phyloP scores from a whole-genome alignment of 2,113 vertebrate genomes.

The Mystacornis crossleyi region DNA sequence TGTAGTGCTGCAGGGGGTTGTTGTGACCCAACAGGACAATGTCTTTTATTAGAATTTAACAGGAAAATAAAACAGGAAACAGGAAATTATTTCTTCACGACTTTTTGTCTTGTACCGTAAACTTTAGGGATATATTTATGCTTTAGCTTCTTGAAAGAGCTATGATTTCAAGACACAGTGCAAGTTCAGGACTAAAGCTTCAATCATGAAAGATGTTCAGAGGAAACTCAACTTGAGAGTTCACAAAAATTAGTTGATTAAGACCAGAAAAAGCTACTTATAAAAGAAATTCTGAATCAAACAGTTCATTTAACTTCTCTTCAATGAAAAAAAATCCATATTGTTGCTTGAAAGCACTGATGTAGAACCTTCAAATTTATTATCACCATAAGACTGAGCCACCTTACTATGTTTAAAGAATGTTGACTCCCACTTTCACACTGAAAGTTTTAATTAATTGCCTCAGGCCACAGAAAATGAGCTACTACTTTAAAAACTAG shows the following conservation, averaged over 20 bases:
- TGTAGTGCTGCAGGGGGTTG: background rate
- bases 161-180: background rate
- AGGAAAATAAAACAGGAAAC: background rate
- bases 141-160: background rate
- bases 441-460: background rate
- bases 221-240: background rate
- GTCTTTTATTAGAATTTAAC: background rate
- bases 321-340: background rate
- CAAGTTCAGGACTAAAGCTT: background rate
- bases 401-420: background rate
- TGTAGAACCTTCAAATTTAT: background rate
- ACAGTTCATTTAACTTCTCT: background rate
- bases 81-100: background rate
- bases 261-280: background rate
- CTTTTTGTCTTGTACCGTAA: background rate
- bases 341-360: background rate
- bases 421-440: background rate
- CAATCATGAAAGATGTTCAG: background rate
- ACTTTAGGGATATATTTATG: background rate
- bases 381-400: background rate
- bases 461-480: background rate
- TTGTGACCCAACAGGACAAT: background rate
- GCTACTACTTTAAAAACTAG: background rate
- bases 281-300: background rate
- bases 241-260: background rate